Evolutionary conservation across 2,113 vertebrate genomes (phyloP), one percentile per base, ranked within the genome.

Genomic region (Eublepharis macularius): DNA sequence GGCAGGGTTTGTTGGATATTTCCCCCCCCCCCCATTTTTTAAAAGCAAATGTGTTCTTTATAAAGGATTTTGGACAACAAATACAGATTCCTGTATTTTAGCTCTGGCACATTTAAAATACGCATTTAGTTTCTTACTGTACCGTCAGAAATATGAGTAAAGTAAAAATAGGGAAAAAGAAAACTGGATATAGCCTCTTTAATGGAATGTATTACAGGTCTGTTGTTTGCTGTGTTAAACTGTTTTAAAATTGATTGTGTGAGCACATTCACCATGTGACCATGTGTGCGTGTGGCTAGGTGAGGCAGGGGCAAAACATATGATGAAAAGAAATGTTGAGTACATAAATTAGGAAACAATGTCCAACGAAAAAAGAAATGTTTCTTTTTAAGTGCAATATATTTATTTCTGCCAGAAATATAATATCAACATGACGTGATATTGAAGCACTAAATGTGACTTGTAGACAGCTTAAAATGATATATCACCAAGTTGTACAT

Each of bases 311-410:
- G 84, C 89, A 89, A 96, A 93, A 94, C 95, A 94, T 96, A 97
- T 95, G 97, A 95, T 95, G 95, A 94, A 87, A 92, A 94, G n/a
- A 95, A 83, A 95, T 95, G 92, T 94, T 95, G 94, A 95, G 94
- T 94, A 89, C 93, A 88, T 95, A 93, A 91, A 95, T 94, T 94
- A 95, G 96, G 95, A 94, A 95, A 87, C 91, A 94, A 96, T 95
- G 96, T 94, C 92, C 93, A 95, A 96, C 63, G 87, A 84, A 29
- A 76, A 75, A 29, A 63, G 91, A 92, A 79, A 94, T 96, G 83
- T 97, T 96, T 97, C 95, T 97, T 98, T 98, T 98, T 96, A 97
- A 98, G 98, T 99, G 98, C 98, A 99, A 99, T 99, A 99, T 99
- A 99, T 99, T 99, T 99, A 99, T 99, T 99, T 98, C 97, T 96